Conservation (phyloP, 2,797 vertebrate genomes). For the Antennarius maculatus region DNA sequence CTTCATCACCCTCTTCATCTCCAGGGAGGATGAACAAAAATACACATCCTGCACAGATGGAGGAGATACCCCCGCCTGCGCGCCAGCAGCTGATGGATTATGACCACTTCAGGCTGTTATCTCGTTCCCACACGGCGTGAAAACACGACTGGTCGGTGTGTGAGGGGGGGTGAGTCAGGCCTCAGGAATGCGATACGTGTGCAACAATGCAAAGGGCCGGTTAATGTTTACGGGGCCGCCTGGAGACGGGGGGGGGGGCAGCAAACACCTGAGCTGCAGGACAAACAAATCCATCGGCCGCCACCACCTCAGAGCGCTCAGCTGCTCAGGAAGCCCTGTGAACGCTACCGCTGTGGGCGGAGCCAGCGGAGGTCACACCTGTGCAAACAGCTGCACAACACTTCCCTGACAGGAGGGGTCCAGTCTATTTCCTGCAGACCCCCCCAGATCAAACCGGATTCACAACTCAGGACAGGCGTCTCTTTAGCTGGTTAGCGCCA, state of each 20-base stretch:
- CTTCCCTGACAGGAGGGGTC: not conserved
- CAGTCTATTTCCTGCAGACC: no score
- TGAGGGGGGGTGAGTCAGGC: constrained; percentile 55
- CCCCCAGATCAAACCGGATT: no score
- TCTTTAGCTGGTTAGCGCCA: no score
- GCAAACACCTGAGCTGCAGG: constrained; percentile 69
- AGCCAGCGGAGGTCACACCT: constrained; percentile 8
- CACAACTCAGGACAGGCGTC: no score
- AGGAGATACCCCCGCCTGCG: constrained; percentile 9
- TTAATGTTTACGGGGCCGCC: constrained; percentile 78
- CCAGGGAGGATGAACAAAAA: not conserved
- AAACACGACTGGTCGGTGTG: constrained; percentile 60
- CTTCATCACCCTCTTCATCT: constrained; percentile 22
- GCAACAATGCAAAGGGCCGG: constrained; percentile 59
- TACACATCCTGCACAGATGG: constrained; percentile 15
- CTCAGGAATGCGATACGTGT: constrained; percentile 71
- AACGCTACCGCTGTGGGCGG: not conserved
- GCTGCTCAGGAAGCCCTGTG: not conserved
- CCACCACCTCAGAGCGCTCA: constrained; percentile 27
- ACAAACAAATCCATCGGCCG: constrained; percentile 44
- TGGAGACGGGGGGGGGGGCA: constrained; percentile 45
- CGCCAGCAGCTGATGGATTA: constrained; percentile 7
- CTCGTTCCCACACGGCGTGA: constrained; percentile 55
- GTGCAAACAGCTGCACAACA: not conserved
- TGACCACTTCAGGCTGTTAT: constrained; percentile 24